Conservation (phyloP, 1,140 invertebrate genomes). For the Aradophagus sp. region DNA sequence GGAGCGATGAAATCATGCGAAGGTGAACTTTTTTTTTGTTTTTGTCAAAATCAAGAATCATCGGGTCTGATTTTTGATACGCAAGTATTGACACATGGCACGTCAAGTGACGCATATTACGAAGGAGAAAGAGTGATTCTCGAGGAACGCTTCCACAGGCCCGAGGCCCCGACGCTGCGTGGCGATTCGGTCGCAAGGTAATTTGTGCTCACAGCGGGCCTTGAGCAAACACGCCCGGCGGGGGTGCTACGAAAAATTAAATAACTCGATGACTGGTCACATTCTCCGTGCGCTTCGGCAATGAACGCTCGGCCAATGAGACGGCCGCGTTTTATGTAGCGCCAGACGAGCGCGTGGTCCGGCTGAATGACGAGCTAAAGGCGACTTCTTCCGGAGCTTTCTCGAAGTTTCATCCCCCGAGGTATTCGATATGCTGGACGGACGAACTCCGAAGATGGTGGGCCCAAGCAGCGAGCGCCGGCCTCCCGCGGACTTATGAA, state of each 20-base stretch:
- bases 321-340: conserved; percentile 35
- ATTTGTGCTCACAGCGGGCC: conserved; percentile 80
- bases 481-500: conserved; percentile 76
- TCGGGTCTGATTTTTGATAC: conserved; percentile 23
- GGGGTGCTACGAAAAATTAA: conserved; percentile 76
- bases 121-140: conserved; percentile 59
- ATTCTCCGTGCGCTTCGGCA: conserved; percentile 69
- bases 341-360: conserved; percentile 50
- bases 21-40: conserved; percentile 20
- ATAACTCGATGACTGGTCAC: conserved; percentile 79
- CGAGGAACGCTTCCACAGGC: conserved; percentile 52
- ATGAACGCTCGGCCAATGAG: conserved; percentile 29
- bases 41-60: conserved; percentile 31
- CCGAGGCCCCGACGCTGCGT: conserved; percentile 24
- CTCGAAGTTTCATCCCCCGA: conserved; percentile 46
- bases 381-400: conserved; percentile 57
- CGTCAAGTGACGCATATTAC: conserved; percentile 49
- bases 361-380: conserved; percentile 48
- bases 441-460: conserved; percentile 34
- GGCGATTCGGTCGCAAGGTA: conserved; percentile 76
- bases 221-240: conserved; percentile 77
- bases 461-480: conserved; percentile 67
- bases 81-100: conserved; percentile 57
- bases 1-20: conserved; percentile 17
- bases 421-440: conserved; percentile 52